Evolutionary conservation across 2,888 invertebrate genomes (phyloP).

Genomic region (Neuroscelio doddi): DNA sequence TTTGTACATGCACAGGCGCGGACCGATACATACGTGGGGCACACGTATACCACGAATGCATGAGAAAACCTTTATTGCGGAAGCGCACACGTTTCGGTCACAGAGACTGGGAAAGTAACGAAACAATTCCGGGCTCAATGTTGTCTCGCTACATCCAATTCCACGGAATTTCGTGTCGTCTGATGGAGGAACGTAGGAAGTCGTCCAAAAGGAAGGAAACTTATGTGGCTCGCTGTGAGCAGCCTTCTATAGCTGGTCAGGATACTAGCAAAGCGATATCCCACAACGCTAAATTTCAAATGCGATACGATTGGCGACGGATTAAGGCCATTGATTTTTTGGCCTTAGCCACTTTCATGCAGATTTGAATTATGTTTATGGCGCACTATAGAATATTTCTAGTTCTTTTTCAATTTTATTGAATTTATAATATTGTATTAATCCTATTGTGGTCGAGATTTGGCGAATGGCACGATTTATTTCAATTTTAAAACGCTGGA

Average conservation of each 20-base stretch:
- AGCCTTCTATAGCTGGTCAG: constrained; percentile 2
- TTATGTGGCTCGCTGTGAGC: constrained; percentile 18
- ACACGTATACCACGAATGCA: constrained; percentile 23
- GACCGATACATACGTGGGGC: neutral
- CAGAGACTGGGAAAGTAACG: constrained; percentile 50
- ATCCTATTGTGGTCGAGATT: no score
- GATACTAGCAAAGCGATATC: constrained; percentile 34
- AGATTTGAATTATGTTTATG: no score
- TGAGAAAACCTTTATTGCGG: constrained; percentile 50
- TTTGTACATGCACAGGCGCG: constrained; percentile 13
- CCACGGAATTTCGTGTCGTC: constrained; percentile 56
- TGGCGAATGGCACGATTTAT: no score
- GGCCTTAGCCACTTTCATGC: constrained; percentile 26
- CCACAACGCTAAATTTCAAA: constrained; percentile 38
- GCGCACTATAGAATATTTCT: no score
- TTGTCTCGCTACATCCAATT: constrained; percentile 58
- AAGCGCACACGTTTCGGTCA: constrained; percentile 40
- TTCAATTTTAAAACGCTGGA: no score
- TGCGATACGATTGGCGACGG: constrained; percentile 38
- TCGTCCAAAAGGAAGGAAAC: constrained; percentile 41
- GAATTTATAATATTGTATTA: no score
- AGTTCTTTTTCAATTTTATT: no score
- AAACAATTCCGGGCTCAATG: constrained; percentile 51
- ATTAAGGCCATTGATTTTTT: constrained; percentile 40
- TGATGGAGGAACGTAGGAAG: constrained; percentile 49